Base-by-base conservation (phyloP, 2,113 vertebrate genomes). In the Bucco capensis region DNA sequence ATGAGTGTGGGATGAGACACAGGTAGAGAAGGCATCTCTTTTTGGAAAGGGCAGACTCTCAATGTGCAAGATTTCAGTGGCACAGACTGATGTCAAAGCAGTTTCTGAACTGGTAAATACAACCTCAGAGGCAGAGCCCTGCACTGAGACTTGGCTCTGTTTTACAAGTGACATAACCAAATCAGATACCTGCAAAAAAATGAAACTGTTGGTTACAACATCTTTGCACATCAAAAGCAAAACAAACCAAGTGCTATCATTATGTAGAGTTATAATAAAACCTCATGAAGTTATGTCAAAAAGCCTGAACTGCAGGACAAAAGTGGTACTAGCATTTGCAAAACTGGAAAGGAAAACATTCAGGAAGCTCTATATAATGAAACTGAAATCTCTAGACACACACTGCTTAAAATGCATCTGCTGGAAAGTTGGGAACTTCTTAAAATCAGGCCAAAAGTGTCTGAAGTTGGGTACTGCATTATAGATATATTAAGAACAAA, bases 371-470 rank as follows among this genome's bases (percentile, higher is more conserved):
- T n/a, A 2, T 8, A 12, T 19, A 30, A 58, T 9, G 14, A 58
- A 62, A 86, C 12, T 14, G 19, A 33, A 77, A 35, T 30, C 13
- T 69, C 40, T 83, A 69, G 37, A 16, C 11, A 14, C 3, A 24
- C 19, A 22, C 1, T 46, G 60, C 64, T 66, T 53, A 16, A 17
- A 80, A 10, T 9, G 19, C 8, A 49, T 38, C 33, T 0, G 0
- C 38, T 46, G n/a, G 25, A 79, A 6, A 1, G 24, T 38, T 30
- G n/a, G 19, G 54, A 61, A 64, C 37, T 57, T 53, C 50, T 79
- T 28, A 51, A 73, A 77, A 60, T 37, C 58, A 88, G 64, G 46
- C 19, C 85, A 76, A 72, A 76, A 18, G 31, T 53, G 14, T 40
- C 70, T 71, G 2, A 28, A 50, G 15, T 31, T 74, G 46, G 56